Evolutionary conservation across 1,140 invertebrate species (phyloP).

Genomic region (Chionoecetes opilio): DNA sequence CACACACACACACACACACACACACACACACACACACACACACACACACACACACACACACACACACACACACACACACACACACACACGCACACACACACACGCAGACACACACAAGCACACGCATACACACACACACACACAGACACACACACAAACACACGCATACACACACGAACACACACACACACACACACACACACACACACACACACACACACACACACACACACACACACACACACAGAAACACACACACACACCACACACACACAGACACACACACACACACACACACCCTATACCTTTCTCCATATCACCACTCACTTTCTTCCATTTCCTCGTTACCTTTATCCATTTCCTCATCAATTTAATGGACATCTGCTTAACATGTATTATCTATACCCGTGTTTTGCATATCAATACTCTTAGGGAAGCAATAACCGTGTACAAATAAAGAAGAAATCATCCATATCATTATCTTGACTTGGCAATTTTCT

Average conservation of each 20-base stretch:
- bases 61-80: slow-evolving; percentile 18
- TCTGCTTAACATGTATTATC: neutral
- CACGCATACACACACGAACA: neutral
- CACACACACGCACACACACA: slow-evolving; percentile 8
- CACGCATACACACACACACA: neutral
- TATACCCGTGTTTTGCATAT: neutral
- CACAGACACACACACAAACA: neutral
- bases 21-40: neutral
- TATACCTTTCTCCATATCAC: no score
- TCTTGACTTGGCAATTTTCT: no score
- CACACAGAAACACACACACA: no score
- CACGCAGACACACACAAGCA: neutral
- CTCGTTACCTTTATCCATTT: no score
- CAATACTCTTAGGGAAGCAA: neutral
- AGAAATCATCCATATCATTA: no score
- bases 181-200: neutral
- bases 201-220: no score
- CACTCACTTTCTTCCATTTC: no score
- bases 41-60: slow-evolving; percentile 9
- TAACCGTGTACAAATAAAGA: no score
- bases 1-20: slow-evolving; percentile 18
- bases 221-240: no score
- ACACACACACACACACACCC: no score
- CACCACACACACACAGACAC: no score
- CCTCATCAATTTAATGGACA: neutral